These are phyloP conservation scores for Struthio camelus DNA, from an alignment of 2,113 vertebrate genomes.

Conservation along the genomic window DNA sequence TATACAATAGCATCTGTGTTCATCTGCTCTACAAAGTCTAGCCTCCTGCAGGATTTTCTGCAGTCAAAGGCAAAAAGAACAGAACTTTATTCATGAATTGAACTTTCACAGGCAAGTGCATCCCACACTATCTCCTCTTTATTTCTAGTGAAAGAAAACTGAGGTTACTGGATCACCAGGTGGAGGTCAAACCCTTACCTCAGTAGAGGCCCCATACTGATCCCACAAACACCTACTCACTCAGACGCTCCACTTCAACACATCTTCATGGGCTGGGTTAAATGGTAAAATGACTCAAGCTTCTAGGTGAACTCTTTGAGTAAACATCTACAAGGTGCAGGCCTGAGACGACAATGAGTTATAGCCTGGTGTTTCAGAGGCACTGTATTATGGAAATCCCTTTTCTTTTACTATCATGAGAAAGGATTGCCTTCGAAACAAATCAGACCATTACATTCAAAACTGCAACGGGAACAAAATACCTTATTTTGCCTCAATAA, in stretches of 20 bases:
- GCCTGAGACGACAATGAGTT: neutral
- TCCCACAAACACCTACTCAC: neutral
- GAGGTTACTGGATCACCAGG: neutral
- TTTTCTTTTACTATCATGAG: neutral
- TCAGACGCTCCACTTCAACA: neutral
- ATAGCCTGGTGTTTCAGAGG: neutral
- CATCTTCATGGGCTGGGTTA: neutral
- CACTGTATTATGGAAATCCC: neutral
- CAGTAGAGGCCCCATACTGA: neutral
- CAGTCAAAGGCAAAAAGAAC: neutral
- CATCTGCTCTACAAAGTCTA: neutral
- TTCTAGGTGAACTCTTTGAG: neutral
- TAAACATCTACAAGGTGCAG: neutral
- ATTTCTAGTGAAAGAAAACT: neutral
- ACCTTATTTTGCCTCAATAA: neutral
- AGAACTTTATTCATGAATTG: neutral
- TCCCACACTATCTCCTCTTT: neutral
- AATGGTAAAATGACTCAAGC: neutral
- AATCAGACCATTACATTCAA: neutral
- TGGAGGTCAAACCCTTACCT: neutral
- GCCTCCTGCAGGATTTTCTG: neutral
- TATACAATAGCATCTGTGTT: neutral
- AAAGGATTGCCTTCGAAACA: neutral
- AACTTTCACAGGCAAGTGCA: neutral
- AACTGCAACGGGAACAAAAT: neutral